These are phyloP conservation scores for Desoria tigrina DNA, from an alignment of 2,888 invertebrate species.

Conservation along the genomic window DNA sequence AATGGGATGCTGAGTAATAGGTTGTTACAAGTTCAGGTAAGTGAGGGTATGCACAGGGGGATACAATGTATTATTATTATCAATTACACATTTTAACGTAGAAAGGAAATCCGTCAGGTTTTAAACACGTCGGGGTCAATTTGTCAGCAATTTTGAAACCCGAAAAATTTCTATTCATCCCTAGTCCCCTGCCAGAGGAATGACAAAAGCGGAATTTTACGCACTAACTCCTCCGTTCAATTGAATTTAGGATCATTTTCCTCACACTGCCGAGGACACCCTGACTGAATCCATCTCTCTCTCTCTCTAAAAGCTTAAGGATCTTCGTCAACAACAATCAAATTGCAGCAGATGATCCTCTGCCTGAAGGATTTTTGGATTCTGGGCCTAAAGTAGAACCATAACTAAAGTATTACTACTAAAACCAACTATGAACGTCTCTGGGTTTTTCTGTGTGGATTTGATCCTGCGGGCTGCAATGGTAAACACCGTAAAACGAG, in stretches of 20 bases:
- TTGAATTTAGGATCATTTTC: slow-evolving; percentile 8
- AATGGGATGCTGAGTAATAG: neutral
- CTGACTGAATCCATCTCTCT: slow-evolving; percentile 12
- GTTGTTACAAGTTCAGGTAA: neutral
- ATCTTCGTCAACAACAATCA: slow-evolving; percentile 12
- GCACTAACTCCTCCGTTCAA: slow-evolving; percentile 28
- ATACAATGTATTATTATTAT: slow-evolving; percentile 11
- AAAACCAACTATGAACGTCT: too few relatives aligned
- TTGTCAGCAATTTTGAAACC: slow-evolving; percentile 34
- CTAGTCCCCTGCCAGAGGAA: slow-evolving; percentile 20
- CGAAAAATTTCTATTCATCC: slow-evolving; percentile 31
- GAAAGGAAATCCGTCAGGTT: slow-evolving; percentile 14
- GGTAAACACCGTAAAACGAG: neutral
- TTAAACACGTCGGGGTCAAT: slow-evolving; percentile 32
- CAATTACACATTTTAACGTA: slow-evolving; percentile 12
- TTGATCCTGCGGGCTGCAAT: too few relatives aligned
- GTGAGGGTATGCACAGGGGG: neutral
- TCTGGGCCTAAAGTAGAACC: too few relatives aligned
- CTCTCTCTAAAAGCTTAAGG: slow-evolving; percentile 5
- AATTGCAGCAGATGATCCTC: slow-evolving; percentile 7
- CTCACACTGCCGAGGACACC: slow-evolving; percentile 22
- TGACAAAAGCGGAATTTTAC: slow-evolving; percentile 32
- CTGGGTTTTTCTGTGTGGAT: too few relatives aligned
- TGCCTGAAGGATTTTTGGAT: too few relatives aligned
- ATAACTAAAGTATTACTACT: too few relatives aligned